phyloP scores from a whole-genome alignment of 2,888 invertebrate genomes.

The Ormyrus pomaceus region DNA sequence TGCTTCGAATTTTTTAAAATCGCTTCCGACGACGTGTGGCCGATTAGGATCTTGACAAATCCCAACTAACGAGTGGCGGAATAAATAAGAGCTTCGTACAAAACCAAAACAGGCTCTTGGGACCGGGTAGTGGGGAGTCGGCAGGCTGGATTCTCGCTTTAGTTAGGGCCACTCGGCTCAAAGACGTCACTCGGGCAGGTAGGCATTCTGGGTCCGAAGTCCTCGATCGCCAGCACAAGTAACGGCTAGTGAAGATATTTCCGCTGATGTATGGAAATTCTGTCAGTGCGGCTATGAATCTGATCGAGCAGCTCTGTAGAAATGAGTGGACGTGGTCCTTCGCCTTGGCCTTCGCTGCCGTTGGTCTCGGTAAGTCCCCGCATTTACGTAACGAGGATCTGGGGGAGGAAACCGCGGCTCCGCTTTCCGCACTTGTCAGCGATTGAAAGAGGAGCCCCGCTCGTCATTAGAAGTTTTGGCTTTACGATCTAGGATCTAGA shows the following conservation, averaged over 20 bases:
- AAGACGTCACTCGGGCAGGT: conserved; percentile 1
- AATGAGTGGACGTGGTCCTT: no score
- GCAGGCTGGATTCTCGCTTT: background rate
- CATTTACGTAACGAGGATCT: background rate
- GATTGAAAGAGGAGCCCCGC: conserved; percentile 14
- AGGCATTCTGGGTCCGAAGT: no score
- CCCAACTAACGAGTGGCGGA: no score
- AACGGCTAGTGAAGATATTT: no score
- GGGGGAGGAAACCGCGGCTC: background rate
- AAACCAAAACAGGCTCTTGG: background rate
- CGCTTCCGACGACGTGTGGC: no score
- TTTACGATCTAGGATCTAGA: no score
- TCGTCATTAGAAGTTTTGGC: background rate
- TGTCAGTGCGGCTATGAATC: background rate
- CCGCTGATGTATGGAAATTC: no score
- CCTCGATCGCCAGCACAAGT: background rate
- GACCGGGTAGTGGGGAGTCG: background rate
- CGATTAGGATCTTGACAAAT: no score
- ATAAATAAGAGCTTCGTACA: background rate
- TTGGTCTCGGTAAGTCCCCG: background rate
- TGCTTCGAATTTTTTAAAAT: no score
- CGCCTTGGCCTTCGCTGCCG: background rate
- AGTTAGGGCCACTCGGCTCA: conserved; percentile 2
- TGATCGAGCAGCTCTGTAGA: background rate
- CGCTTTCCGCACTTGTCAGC: conserved; percentile 11